Conservation (phyloP, 2,113 vertebrate genomes). For the Microtus oregoni region DNA sequence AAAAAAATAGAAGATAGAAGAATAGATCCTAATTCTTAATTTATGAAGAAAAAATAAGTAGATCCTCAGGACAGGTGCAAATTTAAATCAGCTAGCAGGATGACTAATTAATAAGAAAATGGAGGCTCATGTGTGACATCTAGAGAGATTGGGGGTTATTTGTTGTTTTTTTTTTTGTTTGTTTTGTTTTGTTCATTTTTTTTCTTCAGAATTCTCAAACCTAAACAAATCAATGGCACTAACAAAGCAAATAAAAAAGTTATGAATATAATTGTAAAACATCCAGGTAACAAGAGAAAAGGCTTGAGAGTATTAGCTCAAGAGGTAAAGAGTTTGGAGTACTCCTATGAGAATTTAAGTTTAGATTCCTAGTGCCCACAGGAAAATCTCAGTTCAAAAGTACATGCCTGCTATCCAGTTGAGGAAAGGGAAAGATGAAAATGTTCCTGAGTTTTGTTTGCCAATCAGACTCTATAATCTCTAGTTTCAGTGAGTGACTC, state of each 20-base stretch:
- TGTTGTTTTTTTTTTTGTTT: too few species aligned
- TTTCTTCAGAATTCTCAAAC: background rate
- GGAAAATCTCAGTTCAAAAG: background rate
- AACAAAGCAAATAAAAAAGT: background rate
- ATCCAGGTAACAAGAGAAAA: background rate
- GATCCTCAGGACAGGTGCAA: background rate
- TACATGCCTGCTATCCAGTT: background rate
- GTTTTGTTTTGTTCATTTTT: background rate
- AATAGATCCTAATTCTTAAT: background rate
- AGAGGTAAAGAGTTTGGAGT: too few species aligned
- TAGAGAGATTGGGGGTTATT: background rate
- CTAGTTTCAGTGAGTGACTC: background rate
- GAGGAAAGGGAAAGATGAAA: background rate
- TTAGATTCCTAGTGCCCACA: background rate
- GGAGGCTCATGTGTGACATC: background rate
- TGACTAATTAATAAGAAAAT: background rate
- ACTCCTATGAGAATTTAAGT: background rate
- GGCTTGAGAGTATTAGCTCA: background rate
- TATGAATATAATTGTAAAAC: background rate
- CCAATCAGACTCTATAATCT: too few species aligned
- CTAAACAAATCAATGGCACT: background rate
- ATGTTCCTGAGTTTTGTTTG: background rate
- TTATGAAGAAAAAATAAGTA: background rate
- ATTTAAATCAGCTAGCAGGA: background rate
- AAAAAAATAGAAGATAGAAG: background rate